Evolutionary conservation across 2,888 invertebrate species (phyloP).

Genomic region (Orgyia antiqua): DNA sequence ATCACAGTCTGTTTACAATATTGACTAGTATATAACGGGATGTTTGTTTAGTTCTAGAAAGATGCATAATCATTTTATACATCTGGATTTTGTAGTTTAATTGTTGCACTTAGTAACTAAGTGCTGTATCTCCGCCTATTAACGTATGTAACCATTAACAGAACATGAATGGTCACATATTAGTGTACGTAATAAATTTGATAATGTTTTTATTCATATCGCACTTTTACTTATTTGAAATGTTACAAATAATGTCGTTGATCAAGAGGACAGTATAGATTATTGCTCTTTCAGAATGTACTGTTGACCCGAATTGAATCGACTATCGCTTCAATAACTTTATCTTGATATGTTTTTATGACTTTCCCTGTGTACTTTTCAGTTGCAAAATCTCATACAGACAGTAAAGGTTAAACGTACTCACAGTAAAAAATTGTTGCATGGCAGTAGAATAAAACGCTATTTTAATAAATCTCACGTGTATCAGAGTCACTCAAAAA

Average conservation of each 20-base stretch:
- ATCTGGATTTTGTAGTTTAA: constrained; percentile 73
- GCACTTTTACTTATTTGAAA: constrained; percentile 29
- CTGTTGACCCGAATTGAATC: constrained; percentile 2
- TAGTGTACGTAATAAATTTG: constrained; percentile 70
- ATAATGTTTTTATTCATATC: constrained; percentile 57
- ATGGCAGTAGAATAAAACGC: too few relatives aligned
- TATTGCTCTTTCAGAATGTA: constrained; percentile 3
- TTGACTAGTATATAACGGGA: constrained; percentile 45
- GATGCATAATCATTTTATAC: constrained; percentile 74
- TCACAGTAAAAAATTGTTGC: too few relatives aligned
- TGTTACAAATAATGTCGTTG: constrained; percentile 14
- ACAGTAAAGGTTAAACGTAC: constrained; percentile 15
- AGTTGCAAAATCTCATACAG: constrained; percentile 14
- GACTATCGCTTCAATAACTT: background rate
- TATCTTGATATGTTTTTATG: constrained; percentile 5
- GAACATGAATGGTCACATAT: constrained; percentile 68
- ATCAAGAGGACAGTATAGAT: background rate
- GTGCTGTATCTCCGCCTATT: constrained; percentile 77
- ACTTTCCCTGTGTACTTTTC: constrained; percentile 17
- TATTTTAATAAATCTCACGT: too few relatives aligned
- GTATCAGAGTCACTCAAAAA: too few relatives aligned
- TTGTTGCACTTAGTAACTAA: constrained; percentile 68
- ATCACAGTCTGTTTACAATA: constrained; percentile 60
- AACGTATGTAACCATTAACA: constrained; percentile 71
- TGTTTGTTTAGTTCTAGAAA: constrained; percentile 64